Conservation (phyloP, 2,797 vertebrate genomes). For the Enteromius unitaeniatus region DNA sequence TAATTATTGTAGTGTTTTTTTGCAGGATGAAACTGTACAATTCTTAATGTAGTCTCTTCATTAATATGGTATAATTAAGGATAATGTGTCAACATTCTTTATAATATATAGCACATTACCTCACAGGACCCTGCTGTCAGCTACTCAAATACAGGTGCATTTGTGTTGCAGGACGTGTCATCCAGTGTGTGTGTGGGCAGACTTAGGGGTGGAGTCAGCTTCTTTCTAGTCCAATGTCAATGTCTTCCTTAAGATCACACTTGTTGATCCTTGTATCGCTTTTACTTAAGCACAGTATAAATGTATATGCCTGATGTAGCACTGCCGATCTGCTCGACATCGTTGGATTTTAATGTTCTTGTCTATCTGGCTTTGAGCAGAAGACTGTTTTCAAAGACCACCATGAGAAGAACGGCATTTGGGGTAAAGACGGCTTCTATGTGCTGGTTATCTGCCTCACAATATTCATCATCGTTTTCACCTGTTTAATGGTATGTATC, state of each 20-base stretch:
- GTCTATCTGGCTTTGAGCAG: conserved; percentile 66
- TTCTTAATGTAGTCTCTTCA: neutral
- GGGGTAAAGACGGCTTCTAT: conserved; percentile 90
- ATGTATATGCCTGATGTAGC: conserved; percentile 31
- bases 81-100: neutral
- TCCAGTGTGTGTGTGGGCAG: conserved; percentile 44
- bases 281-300: conserved; percentile 19
- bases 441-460: conserved; percentile 89
- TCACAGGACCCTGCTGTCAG: neutral
- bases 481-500: conserved; percentile 87
- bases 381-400: conserved; percentile 88
- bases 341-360: neutral
- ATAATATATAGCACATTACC: neutral
- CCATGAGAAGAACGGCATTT: conserved; percentile 84
- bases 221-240: conserved; percentile 45
- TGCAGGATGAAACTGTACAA: no score
- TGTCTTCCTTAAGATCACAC: conserved; percentile 42
- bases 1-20: neutral
- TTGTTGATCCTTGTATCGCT: conserved; percentile 52
- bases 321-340: neutral
- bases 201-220: conserved; percentile 45
- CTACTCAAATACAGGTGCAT: neutral
- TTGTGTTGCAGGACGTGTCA: conserved; percentile 12
- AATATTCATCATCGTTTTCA: conserved; percentile 87
- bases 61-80: neutral